Evolutionary conservation across 53 echinoderm and acorn worm species (phyloP), one percentile per base, ranked within the genome.

Genomic region (Paelopatides confundens): DNA sequence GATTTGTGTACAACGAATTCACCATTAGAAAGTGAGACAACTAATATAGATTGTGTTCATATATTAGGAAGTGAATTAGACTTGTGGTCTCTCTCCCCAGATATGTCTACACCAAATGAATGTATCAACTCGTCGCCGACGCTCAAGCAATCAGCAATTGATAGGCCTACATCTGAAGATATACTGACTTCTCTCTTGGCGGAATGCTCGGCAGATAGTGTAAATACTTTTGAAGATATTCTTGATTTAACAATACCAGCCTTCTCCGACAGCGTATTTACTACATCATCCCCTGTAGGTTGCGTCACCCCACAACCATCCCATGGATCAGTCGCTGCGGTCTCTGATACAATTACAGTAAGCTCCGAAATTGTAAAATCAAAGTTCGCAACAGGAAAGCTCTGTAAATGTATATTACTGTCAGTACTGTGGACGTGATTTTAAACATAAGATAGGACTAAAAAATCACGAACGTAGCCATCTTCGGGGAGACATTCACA

Each of bases 401-500:
- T 58, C 3, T 4, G 6, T 23, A 58, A 58, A n/a, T 23, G 7
- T 35, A 9, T 67, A 67, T 47, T 35, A 43, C 43, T 96, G 96
- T 62, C 52, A 83, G 10, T 65, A 84, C 14, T 96, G 96, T 52
- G 78, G 15, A 14, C 81, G 90, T 74, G 66, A 85, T 35, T 96
- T 96, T 69, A 93, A 89, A 33, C 96, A 94, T n/a, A 94, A 86
- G 54, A 85, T 96, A 37, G 89, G 94, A 23, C 76, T 96, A 29
- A 94, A 93, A 35, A 96, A 96, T 47, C 96, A 96, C 77, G 93
- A 96, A 82, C 77, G 96, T 51, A 87, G 92, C 28, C 96, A 96
- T 37, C 71, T 91, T 12, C 32, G 69, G 3, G 85, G 81, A 24
- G 89, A 91, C 71, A 88, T 85, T 4, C 94, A 96, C 79, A 0